These are phyloP conservation scores for Drosophila seclusa DNA, from an alignment of 2,888 invertebrate genomes.

Conservation along the genomic window DNA sequence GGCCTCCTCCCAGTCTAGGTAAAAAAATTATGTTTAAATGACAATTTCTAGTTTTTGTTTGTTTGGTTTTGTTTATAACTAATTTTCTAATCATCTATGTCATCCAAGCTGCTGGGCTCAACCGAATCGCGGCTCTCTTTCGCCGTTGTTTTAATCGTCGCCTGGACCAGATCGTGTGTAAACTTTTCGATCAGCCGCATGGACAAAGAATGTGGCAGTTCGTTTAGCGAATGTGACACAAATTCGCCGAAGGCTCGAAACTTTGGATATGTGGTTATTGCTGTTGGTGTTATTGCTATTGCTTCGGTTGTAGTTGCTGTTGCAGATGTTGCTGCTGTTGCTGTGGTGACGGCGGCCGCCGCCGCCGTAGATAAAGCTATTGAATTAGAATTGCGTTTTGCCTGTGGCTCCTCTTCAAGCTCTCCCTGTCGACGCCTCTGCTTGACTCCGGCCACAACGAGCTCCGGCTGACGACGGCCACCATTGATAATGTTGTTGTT, in stretches of 20 bases:
- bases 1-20: conserved; percentile 18
- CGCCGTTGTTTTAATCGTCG: conserved; percentile 56
- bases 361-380: conserved; percentile 1
- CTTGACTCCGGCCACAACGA: conserved; percentile 35
- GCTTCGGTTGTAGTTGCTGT: neutral
- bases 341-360: neutral
- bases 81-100: conserved; percentile 47
- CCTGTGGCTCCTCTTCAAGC: conserved; percentile 13
- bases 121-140: conserved; percentile 23
- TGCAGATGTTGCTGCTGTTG: conserved; percentile 7
- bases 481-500: conserved; percentile 42
- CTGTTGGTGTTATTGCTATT: conserved; percentile 7
- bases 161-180: conserved; percentile 82
- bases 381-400: conserved; percentile 7
- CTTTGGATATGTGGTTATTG: conserved; percentile 48
- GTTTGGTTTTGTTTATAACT: conserved; percentile 11
- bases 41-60: conserved; percentile 30
- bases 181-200: conserved; percentile 83
- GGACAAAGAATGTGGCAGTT: conserved; percentile 80
- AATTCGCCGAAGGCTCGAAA: conserved; percentile 84
- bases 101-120: conserved; percentile 53
- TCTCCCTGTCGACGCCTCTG: conserved; percentile 28
- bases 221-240: conserved; percentile 81
- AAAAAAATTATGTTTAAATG: conserved; percentile 29
- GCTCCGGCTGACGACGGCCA: conserved; percentile 52